Percentiles rank a stretch among this genome's conserved stretches.
Evolutionary conservation across 92 coral and sea anemone genomes (phyloP).

Genomic region (Palythoa caribaeorum): DNA sequence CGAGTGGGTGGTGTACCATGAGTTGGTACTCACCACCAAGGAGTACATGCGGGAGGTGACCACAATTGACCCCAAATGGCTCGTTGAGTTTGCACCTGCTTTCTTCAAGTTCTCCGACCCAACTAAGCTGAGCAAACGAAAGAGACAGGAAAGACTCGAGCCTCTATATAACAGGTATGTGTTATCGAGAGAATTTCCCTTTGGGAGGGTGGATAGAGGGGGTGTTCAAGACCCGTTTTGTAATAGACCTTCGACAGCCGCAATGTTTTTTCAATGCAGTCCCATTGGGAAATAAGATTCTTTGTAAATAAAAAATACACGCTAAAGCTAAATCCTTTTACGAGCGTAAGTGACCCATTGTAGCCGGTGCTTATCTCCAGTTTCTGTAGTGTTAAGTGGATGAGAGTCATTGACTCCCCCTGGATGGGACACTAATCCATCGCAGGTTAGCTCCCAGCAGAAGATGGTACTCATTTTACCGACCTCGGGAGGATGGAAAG

Average conservation of each 20-base stretch:
- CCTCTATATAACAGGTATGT: conserved; percentile 93
- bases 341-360: too few relatives aligned
- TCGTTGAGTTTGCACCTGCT: conserved; percentile 97
- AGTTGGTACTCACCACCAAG: conserved; percentile 93
- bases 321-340: too few relatives aligned
- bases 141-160: conserved; percentile 94
- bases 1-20: conserved; percentile 99
- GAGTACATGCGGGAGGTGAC: conserved; percentile 99
- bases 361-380: too few relatives aligned
- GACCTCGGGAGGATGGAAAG: too few relatives aligned
- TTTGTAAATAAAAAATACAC: too few relatives aligned
- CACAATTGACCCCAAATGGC: conserved; percentile 96
- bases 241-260: neutral
- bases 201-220: neutral
- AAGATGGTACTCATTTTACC: too few relatives aligned
- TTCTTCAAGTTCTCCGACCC: conserved; percentile 95
- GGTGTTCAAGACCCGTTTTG: neutral
- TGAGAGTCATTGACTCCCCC: too few relatives aligned
- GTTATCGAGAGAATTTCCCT: neutral
- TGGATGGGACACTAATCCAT: too few relatives aligned
- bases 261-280: too few relatives aligned
- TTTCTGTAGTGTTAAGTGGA: too few relatives aligned
- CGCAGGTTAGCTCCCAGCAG: too few relatives aligned
- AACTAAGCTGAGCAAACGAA: conserved; percentile 96
- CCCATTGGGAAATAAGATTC: too few relatives aligned